Percentiles rank a stretch among this genome's conserved stretches.
Conservation (phyloP, 2,888 invertebrate species). For the Blera fallax region DNA sequence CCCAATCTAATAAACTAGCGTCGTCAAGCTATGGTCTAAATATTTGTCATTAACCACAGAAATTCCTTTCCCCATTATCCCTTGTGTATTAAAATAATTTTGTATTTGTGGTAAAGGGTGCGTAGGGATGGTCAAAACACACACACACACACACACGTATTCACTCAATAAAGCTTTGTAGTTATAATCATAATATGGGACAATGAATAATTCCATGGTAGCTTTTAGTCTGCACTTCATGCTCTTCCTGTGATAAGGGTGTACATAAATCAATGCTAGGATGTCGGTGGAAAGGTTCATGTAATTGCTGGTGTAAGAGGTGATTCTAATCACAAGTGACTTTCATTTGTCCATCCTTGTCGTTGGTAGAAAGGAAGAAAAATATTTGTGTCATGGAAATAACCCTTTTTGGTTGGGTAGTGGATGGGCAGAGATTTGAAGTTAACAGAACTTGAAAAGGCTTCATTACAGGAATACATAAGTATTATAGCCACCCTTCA, state of each 20-base stretch:
- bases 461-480: neutral
- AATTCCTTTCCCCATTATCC: conserved; percentile 40
- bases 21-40: conserved; percentile 46
- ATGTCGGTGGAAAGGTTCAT: neutral
- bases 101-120: conserved; percentile 1
- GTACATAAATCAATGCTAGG: conserved; percentile 53
- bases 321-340: conserved; percentile 54
- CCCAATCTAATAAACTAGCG: conserved; percentile 15
- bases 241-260: conserved; percentile 50
- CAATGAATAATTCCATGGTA: conserved; percentile 39
- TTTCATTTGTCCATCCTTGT: conserved; percentile 26
- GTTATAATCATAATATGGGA: conserved; percentile 43
- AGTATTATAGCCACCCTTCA: neutral
- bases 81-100: conserved; percentile 14
- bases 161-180: neutral
- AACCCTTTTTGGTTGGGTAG: neutral
- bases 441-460: neutral
- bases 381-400: neutral
- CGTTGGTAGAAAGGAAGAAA: neutral
- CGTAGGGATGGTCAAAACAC: neutral
- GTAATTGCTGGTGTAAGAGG: conserved; percentile 45
- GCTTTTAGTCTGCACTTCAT: conserved; percentile 49
- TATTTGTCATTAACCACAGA: conserved; percentile 50
- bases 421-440: neutral
- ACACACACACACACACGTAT: neutral